Evolutionary conservation across 2,797 vertebrate species (phyloP).

Genomic region (Eulemur mongoz): DNA sequence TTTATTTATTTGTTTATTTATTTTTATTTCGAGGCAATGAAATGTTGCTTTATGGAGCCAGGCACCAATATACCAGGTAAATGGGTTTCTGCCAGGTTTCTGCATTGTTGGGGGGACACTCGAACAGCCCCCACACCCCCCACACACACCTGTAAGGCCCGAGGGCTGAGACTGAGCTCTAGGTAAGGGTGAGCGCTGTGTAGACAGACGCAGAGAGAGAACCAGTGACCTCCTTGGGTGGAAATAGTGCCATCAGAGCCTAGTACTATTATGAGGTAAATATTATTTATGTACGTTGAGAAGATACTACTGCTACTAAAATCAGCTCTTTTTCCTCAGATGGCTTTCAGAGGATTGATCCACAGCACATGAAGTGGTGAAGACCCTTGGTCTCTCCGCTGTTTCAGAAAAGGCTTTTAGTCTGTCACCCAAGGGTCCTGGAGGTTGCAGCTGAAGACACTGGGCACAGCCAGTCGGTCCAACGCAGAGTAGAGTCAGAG

Average conservation of each 20-base stretch:
- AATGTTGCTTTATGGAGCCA: constrained; percentile 83
- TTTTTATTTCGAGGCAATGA: constrained; percentile 83
- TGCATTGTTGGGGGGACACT: neutral
- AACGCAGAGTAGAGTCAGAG: neutral
- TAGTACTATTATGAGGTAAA: neutral
- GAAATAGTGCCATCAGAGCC: neutral
- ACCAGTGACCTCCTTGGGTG: neutral
- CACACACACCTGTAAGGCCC: neutral
- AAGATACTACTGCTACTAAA: neutral
- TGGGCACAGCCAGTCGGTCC: neutral
- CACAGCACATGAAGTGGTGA: neutral
- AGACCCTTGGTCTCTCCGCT: neutral
- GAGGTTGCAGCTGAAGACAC: too few relatives aligned
- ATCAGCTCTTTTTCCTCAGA: neutral
- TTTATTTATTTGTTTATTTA: constrained; percentile 82
- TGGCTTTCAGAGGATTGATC: neutral
- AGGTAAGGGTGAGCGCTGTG: neutral
- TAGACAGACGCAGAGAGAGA: neutral
- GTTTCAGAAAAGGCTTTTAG: neutral
- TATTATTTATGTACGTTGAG: neutral
- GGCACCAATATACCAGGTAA: constrained; percentile 81
- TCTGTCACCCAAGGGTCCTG: neutral
- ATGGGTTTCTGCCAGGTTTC: constrained; percentile 68
- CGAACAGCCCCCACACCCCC: neutral
- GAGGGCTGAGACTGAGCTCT: neutral